Base-by-base conservation (phyloP, 2,888 invertebrate genomes). In the Carpatolechia fugitivella region DNA sequence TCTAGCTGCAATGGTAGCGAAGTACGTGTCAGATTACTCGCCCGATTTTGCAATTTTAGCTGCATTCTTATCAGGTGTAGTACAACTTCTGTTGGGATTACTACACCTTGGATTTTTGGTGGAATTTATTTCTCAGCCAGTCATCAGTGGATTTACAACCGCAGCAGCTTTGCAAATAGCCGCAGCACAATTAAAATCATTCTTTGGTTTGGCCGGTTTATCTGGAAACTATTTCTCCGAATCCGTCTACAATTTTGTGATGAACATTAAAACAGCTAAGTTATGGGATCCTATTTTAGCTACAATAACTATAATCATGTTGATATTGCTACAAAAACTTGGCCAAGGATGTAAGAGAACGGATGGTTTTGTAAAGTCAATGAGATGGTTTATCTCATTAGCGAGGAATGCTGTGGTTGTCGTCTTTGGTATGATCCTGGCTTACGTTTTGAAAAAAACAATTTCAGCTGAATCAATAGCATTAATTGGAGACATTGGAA, bases 131-230 rank as follows among this genome's bases (percentile, higher is more conserved):
- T 97, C 97, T 0, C 90, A 93, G 68, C 96, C 97, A 0, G 96
- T 97, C 1, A 95, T 96, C 8, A 93, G 93, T 55, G 97, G 96
- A 3, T 97, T 97, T 65, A 96, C 96, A 0, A 93, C 94, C 6
- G 96, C 96, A 0, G 97, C 97, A 0, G 96, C 97, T n/a, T 78
- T 96, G 11, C 96, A 95, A 60, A 97, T 97, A 60, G 95, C 93
- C 11, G 92, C 94, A n/a, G 93, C 95, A 0, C 97, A 97, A 74
- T 76, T 97, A 6, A 95, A 94, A 72, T 90, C 93, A 18, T 85
- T 96, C 10, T 91, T 96, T 51, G 96, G 95, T 3, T 86, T 95
- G 1, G 56, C 60, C 6, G 85, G 88, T 46, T 85, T 92, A 52
- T 91, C 92, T 38, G 92, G 94, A 11, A 92, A 93, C 66, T 92